These are phyloP conservation scores for Psilanteris sp. DNA, from an alignment of 1,140 invertebrate species.

Conservation along the genomic window DNA sequence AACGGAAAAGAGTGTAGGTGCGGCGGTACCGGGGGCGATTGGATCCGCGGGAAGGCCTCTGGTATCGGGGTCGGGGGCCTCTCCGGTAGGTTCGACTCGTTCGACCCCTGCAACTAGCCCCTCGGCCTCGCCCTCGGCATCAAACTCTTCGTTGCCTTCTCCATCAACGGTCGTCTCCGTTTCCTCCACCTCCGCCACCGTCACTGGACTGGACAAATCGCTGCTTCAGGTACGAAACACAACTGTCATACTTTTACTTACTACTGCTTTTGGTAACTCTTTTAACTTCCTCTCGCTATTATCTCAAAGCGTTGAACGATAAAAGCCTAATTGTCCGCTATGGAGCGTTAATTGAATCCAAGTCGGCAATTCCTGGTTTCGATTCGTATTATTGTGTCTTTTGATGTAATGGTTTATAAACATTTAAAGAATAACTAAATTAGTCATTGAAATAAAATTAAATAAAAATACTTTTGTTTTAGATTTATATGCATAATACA, in stretches of 20 bases:
- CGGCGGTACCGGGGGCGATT: slow-evolving; percentile 66
- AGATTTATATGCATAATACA: too few relatives aligned
- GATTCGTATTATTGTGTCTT: too few relatives aligned
- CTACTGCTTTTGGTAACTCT: too few relatives aligned
- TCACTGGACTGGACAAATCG: slow-evolving; percentile 83
- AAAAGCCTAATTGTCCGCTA: too few relatives aligned
- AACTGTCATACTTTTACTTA: too few relatives aligned
- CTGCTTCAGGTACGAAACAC: slow-evolving; percentile 81
- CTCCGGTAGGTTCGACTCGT: slow-evolving; percentile 68
- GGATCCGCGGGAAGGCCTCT: slow-evolving; percentile 68
- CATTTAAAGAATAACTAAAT: too few relatives aligned
- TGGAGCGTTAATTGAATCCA: too few relatives aligned
- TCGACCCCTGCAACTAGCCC: slow-evolving; percentile 66
- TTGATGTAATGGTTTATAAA: too few relatives aligned
- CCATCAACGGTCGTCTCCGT: slow-evolving; percentile 53
- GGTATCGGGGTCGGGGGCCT: slow-evolving; percentile 66
- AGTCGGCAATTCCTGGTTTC: too few relatives aligned
- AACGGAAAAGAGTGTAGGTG: slow-evolving; percentile 67
- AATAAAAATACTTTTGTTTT: too few relatives aligned
- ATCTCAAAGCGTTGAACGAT: background rate
- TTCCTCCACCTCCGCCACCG: slow-evolving; percentile 75
- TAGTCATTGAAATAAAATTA: too few relatives aligned
- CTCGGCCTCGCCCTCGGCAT: slow-evolving; percentile 38
- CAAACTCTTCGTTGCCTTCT: slow-evolving; percentile 55
- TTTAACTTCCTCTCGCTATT: slow-evolving; percentile 4